Percentiles rank a stretch among this genome's conserved stretches.
These are phyloP conservation scores for Crossaster papposus DNA, from an alignment of 53 echinoderm and acorn worm species.

Conservation along the genomic window DNA sequence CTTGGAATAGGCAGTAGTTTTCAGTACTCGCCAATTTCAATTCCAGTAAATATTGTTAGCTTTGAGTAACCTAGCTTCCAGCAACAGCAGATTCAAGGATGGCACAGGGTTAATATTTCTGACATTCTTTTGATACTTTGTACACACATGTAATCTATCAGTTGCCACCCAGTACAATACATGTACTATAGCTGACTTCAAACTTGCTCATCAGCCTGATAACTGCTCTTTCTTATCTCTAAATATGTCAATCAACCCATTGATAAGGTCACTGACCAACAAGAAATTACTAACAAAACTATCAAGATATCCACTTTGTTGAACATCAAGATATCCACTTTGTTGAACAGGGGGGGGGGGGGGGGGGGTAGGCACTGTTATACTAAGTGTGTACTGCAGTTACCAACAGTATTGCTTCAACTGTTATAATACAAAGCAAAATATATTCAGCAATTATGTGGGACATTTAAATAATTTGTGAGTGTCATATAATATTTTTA, in stretches of 20 bases:
- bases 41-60: neutral
- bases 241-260: constrained; percentile 24
- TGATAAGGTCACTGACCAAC: constrained; percentile 46
- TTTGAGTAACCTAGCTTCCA: constrained; percentile 22
- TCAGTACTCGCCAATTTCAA: too few species aligned
- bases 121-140: constrained; percentile 29
- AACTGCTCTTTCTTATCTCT: neutral
- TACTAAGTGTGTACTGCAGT: neutral
- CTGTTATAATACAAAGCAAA: neutral
- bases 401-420: neutral
- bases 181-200: constrained; percentile 7
- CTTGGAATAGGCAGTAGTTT: too few species aligned
- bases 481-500: too few species aligned
- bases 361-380: neutral
- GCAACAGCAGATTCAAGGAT: neutral
- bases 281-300: neutral
- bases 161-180: constrained; percentile 10
- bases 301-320: neutral
- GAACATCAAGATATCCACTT: neutral
- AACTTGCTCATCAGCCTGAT: constrained; percentile 22
- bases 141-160: constrained; percentile 9
- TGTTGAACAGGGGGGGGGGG: neutral
- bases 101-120: neutral
- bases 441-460: neutral
- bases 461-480: neutral